Conservation (phyloP, 2,888 invertebrate species). For the Euphydryas editha region DNA sequence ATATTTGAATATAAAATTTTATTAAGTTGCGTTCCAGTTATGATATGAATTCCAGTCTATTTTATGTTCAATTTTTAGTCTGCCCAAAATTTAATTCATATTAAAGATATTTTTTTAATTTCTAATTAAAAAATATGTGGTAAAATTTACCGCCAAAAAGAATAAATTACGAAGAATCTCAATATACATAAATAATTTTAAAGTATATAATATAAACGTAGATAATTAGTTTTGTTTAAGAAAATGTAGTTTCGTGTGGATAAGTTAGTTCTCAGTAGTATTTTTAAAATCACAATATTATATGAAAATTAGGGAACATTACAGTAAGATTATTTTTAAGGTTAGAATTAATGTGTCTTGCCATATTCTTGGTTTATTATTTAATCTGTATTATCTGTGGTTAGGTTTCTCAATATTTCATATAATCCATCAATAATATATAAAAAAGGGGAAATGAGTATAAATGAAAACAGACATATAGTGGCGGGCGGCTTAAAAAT, state of each 20-base stretch:
- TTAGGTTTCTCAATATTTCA: not conserved
- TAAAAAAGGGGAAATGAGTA: not conserved
- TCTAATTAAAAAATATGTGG: not conserved
- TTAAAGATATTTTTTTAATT: not conserved
- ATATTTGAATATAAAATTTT: no score
- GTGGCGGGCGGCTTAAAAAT: no score
- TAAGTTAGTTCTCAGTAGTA: constrained; percentile 21
- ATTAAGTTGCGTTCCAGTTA: no score
- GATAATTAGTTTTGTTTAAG: not conserved
- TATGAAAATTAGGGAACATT: constrained; percentile 26
- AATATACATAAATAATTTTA: constrained; percentile 14
- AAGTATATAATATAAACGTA: not conserved
- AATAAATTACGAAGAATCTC: constrained; percentile 11
- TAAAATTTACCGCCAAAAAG: constrained; percentile 11
- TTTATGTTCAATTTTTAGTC: not conserved
- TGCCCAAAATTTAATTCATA: not conserved
- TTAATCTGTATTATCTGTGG: constrained; percentile 9
- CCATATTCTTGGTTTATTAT: constrained; percentile 35
- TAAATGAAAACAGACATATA: no score
- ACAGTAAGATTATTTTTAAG: constrained; percentile 9
- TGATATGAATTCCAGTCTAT: no score
- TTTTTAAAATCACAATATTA: constrained; percentile 29
- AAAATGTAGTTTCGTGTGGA: constrained; percentile 11
- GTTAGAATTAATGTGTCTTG: constrained; percentile 27
- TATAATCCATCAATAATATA: not conserved